phyloP scores from a whole-genome alignment of 2,888 invertebrate genomes.

The Adineta ricciae region DNA sequence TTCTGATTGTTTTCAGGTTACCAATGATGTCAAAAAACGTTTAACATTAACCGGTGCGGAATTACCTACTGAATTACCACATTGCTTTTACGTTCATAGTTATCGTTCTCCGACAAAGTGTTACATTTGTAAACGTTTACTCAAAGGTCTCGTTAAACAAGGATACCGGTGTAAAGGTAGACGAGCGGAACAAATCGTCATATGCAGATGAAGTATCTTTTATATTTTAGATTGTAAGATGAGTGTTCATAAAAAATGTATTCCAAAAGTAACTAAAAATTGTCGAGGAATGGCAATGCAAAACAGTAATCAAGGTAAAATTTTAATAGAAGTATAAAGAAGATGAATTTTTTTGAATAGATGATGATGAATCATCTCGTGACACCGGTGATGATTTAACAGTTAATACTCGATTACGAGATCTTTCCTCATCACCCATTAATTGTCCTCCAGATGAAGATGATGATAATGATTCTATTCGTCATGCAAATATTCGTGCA shows the following conservation, averaged over 20 bases:
- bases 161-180: conserved; percentile 81
- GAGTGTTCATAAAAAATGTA: conserved; percentile 70
- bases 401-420: neutral
- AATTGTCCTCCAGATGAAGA: neutral
- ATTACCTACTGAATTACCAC: conserved; percentile 58
- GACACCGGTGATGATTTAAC: neutral
- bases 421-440: neutral
- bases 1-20: neutral
- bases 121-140: conserved; percentile 82
- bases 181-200: neutral
- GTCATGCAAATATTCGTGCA: conserved; percentile 73
- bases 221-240: neutral
- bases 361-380: neutral
- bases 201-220: too few relatives aligned
- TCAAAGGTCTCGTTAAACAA: conserved; percentile 80
- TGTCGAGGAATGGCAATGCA: conserved; percentile 51
- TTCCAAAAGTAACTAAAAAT: conserved; percentile 76
- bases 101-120: conserved; percentile 94
- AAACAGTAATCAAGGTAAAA: neutral
- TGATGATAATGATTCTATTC: neutral
- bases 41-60: conserved; percentile 6
- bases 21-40: neutral
- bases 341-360: neutral
- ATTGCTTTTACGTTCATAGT: conserved; percentile 88
- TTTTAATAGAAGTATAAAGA: neutral